Base-by-base conservation (phyloP, 2,888 invertebrate species). In the Rotaria magnacalcarata region DNA sequence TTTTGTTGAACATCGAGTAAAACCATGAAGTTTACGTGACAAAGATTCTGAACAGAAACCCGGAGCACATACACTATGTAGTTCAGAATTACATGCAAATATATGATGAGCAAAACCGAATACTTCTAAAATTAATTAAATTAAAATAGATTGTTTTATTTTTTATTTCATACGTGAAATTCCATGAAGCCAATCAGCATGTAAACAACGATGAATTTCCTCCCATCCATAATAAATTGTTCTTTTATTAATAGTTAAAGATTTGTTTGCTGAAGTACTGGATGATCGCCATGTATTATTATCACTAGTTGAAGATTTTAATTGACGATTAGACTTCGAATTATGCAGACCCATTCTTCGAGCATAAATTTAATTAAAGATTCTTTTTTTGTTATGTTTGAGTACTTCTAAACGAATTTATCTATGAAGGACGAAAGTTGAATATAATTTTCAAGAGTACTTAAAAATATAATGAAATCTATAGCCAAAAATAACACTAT, bases 1-100 rank as follows among this genome's bases (percentile, higher is more conserved):
- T 67, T 41, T 67, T 67, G 27, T 27, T 67, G 67, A 34, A 16
- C 27, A 67, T 19, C 67, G 67, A 34, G 34, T 16, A 67, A 34
- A 67, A 34, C 19, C 7, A 34, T 67, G 67, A 80, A 80, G 43
- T 47, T 80, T 43, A 24, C 47, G 21, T 47, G 80, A 80, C n/a
- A 75, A 24, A 2, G 21, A 43, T 80, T 80, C 80, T 0, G 43
- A 80, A 47, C 80, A 80, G 47, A 80, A 80, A n/a, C 80, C 80
- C 0, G 47, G 80, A 14, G 21, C 43, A 47, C 80, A 80, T 24
- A 80, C 24, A 80, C 47, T 80, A 80, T 80, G 80, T n/a, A 75
- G 47, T 80, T 43, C 80, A 24, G 80, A 80, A 47, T 80, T 80
- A 47, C 80, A 80, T n/a, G 10, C n/a, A 47, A 80, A 80, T 47